Conservation (phyloP, 2,797 vertebrate genomes). For the Gallinago solitaria region DNA sequence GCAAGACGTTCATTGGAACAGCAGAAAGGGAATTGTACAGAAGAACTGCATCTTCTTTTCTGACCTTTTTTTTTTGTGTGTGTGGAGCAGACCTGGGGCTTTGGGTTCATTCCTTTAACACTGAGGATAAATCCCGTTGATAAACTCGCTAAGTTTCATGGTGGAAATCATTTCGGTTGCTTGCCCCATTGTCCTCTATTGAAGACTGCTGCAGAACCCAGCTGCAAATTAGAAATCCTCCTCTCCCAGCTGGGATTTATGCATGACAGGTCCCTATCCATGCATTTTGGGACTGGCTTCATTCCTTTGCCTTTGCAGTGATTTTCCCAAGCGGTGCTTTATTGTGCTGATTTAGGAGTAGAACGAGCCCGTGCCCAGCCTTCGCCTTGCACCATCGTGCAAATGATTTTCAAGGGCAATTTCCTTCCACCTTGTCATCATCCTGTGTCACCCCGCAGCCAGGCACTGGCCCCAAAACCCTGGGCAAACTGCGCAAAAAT, state of each 20-base stretch:
- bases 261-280: not conserved
- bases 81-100: not conserved
- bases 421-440: not conserved
- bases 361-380: not conserved
- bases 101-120: not conserved
- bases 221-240: not conserved
- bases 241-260: not conserved
- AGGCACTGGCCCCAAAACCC: not conserved
- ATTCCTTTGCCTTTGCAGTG: not conserved
- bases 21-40: rapidly evolving
- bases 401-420: not conserved
- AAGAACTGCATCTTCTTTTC: not conserved
- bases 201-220: not conserved
- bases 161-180: not conserved
- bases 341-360: rapidly evolving
- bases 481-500: not conserved
- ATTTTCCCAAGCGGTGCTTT: not conserved
- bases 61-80: not conserved
- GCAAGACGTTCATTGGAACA: not conserved
- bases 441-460: not conserved
- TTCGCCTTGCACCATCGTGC: not conserved
- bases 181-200: rapidly evolving
- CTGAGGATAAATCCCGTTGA: not conserved
- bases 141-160: not conserved
- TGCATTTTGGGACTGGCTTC: not conserved